Base-by-base conservation (phyloP, 2,888 invertebrate species). In the Endomychus coccineus region DNA sequence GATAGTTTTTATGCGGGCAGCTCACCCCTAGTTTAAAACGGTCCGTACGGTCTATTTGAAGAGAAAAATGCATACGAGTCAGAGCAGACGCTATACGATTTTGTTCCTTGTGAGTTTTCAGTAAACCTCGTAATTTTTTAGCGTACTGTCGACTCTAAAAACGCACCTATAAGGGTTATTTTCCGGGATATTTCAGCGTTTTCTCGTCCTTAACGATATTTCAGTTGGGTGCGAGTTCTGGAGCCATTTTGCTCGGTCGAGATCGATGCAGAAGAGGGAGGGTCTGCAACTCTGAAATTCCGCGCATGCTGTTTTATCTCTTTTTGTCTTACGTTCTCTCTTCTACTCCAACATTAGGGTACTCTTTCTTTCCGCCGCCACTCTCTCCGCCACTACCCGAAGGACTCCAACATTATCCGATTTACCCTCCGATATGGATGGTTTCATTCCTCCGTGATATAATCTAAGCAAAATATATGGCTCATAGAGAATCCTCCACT, bases 241-340 rank as follows among this genome's bases (percentile, higher is more conserved):
- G 60, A 62, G 66, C 66, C 66, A 66, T 67, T 66, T 65, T 66
- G 66, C 64, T 58, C 59, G 47, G 36, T 49, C 54, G 56, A 55
- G 63, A 66, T 66, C 66, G 66, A 66, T 66, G 54, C 62, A 60
- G 62, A 30, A 61, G 54, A 58, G 64, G 63, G 64, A 59, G 64
- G 62, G 62, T 50, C 62, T 58, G 52, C 46, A 39, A 39, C 39
- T 10, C 34, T 34, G 36, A 31, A 44, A 56, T 54, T 54, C 56
- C 62, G 63, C 65, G 65, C 65, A 64, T 64, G 61, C 59, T 58
- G 59, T 65, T 66, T 65, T 66, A 65, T 65, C 65, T 64, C 64
- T 65, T 66, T 66, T 66, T 65, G 64, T 65, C 65, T 65, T 64
- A 62, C 54, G 56, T 55, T 62, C 64, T 62, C 64, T 49, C 63